A percentile compares a stretch with the other conserved stretches of the same genome.
phyloP scores from a whole-genome alignment of 2,888 invertebrate genomes.

The Imbricaverruca yamaguchii region DNA sequence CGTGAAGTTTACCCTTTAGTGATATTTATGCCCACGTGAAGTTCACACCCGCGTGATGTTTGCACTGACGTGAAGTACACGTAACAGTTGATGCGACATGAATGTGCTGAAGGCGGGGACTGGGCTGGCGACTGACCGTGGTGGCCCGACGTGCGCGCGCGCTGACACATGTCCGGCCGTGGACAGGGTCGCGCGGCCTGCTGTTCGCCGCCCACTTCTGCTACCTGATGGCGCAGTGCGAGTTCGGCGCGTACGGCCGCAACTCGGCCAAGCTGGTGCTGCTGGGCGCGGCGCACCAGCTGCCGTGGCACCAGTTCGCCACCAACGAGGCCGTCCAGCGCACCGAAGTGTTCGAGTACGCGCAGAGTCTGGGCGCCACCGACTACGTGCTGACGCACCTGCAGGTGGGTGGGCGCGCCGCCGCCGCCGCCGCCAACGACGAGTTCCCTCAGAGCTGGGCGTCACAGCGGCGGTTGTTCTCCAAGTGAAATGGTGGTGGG shows the following conservation, averaged over 20 bases:
- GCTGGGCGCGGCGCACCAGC: constrained; percentile 63
- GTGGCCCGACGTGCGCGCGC: no score
- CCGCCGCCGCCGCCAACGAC: no score
- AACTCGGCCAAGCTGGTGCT: constrained; percentile 63
- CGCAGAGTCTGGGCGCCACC: constrained; percentile 67
- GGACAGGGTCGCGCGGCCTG: constrained; percentile 53
- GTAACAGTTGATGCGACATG: no score
- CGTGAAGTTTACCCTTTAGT: no score
- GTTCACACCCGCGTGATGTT: no score
- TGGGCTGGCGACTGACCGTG: no score
- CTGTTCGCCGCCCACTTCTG: constrained; percentile 91
- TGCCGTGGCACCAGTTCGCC: constrained; percentile 54
- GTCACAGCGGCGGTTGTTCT: no score
- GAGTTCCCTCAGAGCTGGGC: no score
- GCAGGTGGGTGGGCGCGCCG: constrained; percentile 13
- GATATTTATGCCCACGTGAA: no score
- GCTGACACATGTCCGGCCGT: constrained; percentile 35
- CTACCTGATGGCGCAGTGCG: constrained; percentile 76
- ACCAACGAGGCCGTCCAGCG: constrained; percentile 80
- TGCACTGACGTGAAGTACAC: no score
- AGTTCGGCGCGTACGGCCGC: constrained; percentile 50
- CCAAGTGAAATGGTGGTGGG: no score
- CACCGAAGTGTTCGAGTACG: constrained; percentile 93
- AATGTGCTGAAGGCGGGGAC: no score
- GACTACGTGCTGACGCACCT: constrained; percentile 48